Evolutionary conservation across 2,113 vertebrate species (phyloP).

Genomic region (Hypanus sabinus): DNA sequence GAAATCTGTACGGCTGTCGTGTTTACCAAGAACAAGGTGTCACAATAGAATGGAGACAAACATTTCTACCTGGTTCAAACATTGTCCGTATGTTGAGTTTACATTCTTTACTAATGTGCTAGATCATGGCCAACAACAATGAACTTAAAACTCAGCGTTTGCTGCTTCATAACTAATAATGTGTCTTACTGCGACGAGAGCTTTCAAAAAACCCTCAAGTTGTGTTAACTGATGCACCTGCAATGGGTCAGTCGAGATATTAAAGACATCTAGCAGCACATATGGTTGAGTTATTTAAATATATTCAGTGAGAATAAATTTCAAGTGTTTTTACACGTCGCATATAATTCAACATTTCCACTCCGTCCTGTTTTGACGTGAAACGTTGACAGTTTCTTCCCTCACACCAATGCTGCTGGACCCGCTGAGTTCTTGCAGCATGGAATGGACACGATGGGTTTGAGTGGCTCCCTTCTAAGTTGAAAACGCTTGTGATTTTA

Average conservation of each 20-base stretch:
- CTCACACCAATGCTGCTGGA: no score
- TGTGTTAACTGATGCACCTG: constrained; percentile 21
- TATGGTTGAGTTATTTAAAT: constrained; percentile 5
- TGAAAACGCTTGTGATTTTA: no score
- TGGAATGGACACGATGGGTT: no score
- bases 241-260: background rate
- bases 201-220: background rate
- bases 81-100: background rate
- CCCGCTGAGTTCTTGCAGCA: no score
- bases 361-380: no score
- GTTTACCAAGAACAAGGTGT: constrained; percentile 1
- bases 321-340: background rate
- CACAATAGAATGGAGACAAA: background rate
- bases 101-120: background rate
- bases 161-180: background rate
- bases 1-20: background rate
- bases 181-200: background rate
- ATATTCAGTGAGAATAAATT: background rate
- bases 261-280: background rate
- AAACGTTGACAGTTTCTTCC: no score
- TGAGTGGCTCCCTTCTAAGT: no score
- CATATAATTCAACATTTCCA: background rate
- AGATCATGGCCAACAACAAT: no score
- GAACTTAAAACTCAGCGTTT: background rate
- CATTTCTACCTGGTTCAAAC: background rate